phyloP scores from a whole-genome alignment of 2,113 vertebrate species.

The Xenopus borealis region DNA sequence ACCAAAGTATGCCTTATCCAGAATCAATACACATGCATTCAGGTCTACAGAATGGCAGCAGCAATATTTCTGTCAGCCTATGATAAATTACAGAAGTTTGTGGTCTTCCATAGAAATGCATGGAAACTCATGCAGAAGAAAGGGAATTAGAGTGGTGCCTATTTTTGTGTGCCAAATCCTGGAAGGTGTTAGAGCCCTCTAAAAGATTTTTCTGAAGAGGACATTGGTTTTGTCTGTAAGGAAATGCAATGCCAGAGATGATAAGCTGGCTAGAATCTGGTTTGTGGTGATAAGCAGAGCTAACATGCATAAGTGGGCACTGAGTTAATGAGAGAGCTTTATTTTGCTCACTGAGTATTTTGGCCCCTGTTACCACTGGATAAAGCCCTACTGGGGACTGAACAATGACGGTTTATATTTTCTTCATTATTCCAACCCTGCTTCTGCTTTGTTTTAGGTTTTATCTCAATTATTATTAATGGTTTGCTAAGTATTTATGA shows the following conservation, averaged over 20 bases:
- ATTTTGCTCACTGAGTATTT: background rate
- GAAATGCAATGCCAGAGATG: conserved; percentile 31
- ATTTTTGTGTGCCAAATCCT: conserved; percentile 28
- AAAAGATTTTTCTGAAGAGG: background rate
- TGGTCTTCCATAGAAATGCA: background rate
- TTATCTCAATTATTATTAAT: background rate
- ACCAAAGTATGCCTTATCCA: too few relatives aligned
- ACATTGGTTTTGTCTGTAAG: conserved; percentile 21
- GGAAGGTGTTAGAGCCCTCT: conserved; percentile 21
- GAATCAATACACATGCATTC: too few relatives aligned
- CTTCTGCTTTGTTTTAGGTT: background rate
- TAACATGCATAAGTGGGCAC: background rate
- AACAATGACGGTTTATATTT: background rate
- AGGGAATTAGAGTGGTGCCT: background rate
- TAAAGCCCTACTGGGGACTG: background rate
- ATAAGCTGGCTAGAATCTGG: conserved; percentile 18
- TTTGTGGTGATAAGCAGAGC: conserved; percentile 19
- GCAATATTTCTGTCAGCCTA: too few relatives aligned
- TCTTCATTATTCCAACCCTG: background rate
- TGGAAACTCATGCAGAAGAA: conserved; percentile 2
- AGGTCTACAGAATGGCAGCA: too few relatives aligned
- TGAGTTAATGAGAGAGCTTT: background rate
- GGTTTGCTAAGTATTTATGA: background rate
- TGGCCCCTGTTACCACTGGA: background rate
- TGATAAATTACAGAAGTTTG: background rate